These are phyloP conservation scores for Lampris megalopsis DNA, from an alignment of 2,113 vertebrate species.

Conservation along the genomic window DNA sequence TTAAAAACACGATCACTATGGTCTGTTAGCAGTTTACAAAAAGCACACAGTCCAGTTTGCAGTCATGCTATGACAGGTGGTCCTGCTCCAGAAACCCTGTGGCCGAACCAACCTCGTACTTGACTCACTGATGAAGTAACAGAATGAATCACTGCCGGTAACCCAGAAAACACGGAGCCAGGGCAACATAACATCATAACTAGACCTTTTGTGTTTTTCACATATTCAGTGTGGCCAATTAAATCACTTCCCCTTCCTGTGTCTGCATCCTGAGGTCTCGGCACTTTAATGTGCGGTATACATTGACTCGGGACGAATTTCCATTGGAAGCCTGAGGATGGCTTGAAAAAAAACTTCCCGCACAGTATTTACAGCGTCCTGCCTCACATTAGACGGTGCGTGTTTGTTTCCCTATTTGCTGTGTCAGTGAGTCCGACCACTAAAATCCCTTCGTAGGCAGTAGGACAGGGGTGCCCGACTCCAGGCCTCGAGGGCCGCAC, in stretches of 20 bases:
- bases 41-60: background rate
- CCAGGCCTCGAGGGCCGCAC: too few species aligned
- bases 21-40: background rate
- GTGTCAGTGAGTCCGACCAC: too few species aligned
- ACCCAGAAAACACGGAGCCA: background rate
- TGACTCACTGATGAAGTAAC: slow-evolving; percentile 24
- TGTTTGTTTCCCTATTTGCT: too few species aligned
- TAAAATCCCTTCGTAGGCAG: too few species aligned
- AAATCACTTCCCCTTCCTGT: background rate
- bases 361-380: too few species aligned
- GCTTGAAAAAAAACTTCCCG: too few species aligned
- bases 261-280: background rate
- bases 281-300: background rate
- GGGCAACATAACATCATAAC: background rate
- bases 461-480: too few species aligned
- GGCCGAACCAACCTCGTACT: slow-evolving; percentile 25
- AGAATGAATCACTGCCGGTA: slow-evolving; percentile 19
- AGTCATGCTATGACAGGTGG: slow-evolving; percentile 6
- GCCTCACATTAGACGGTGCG: too few species aligned
- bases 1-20: slow-evolving; percentile 12
- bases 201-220: background rate
- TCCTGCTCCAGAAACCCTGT: slow-evolving; percentile 15
- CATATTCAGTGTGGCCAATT: background rate
- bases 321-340: too few species aligned
- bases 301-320: too few species aligned